Evolutionary conservation across 2,113 vertebrate genomes (phyloP).

Genomic region (Tachycineta bicolor): DNA sequence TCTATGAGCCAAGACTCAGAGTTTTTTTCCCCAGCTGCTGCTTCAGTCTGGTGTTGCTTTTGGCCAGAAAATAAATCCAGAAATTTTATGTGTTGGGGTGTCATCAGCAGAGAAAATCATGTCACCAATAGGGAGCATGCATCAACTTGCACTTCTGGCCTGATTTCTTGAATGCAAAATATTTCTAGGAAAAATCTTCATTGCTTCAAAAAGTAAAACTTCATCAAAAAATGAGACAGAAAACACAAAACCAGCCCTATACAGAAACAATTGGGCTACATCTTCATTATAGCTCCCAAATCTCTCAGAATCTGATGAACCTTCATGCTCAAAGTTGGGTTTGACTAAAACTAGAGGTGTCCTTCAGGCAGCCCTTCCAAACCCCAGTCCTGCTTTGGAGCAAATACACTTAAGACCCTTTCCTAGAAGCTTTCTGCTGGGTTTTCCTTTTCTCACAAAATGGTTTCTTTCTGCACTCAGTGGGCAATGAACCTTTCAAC

Average conservation of each 20-base stretch:
- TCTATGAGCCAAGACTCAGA: neutral
- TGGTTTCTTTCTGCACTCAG: neutral
- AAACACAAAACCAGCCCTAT: neutral
- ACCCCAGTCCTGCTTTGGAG: neutral
- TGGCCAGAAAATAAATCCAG: conserved; percentile 5
- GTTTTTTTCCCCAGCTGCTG: neutral
- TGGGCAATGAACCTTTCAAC: conserved; percentile 45
- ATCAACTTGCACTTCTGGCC: neutral
- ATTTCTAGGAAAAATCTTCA: neutral
- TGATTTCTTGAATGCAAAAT: neutral
- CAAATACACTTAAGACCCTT: neutral
- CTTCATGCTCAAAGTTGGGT: neutral
- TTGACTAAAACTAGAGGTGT: neutral
- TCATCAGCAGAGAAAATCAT: neutral
- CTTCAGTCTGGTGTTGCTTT: conserved; percentile 1
- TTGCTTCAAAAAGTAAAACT: neutral
- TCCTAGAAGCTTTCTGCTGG: neutral
- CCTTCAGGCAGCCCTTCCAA: neutral
- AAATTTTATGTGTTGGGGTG: neutral
- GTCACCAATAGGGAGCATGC: neutral
- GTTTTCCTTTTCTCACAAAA: neutral
- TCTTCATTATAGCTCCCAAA: neutral
- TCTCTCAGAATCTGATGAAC: neutral
- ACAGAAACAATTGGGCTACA: neutral
- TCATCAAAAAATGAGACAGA: neutral